phyloP scores from a whole-genome alignment of 2,113 vertebrate species.

The Oncorhynchus mykiss region DNA sequence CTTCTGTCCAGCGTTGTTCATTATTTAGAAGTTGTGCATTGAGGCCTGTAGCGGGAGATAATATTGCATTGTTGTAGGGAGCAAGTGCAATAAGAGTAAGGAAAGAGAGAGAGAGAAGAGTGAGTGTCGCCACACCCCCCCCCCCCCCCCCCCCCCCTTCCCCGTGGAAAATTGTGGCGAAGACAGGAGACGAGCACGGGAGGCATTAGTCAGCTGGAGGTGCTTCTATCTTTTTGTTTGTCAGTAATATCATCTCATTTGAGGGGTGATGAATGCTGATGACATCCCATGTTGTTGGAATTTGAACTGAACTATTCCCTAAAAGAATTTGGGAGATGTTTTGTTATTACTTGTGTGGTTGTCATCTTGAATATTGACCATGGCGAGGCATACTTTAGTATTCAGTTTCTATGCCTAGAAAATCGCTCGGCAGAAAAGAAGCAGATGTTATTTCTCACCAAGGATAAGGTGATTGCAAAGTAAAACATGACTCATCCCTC shows the following conservation, averaged over 20 bases:
- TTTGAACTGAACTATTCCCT: slow-evolving; percentile 35
- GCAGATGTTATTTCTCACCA: not conserved
- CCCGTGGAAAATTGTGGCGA: slow-evolving; percentile 54
- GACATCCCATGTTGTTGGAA: slow-evolving; percentile 43
- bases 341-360: slow-evolving; percentile 25
- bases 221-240: slow-evolving; percentile 62
- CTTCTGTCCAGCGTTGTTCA: slow-evolving; percentile 74
- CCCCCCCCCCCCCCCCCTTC: slow-evolving; percentile 52
- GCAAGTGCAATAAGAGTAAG: slow-evolving; percentile 69
- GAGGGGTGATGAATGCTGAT: slow-evolving; percentile 41
- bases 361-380: not conserved
- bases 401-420: not conserved
- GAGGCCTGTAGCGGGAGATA: slow-evolving; percentile 76
- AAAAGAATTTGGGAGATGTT: slow-evolving; percentile 16
- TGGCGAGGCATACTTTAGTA: not conserved
- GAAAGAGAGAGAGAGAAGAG: too few species aligned
- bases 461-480: not conserved
- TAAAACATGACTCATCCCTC: not conserved
- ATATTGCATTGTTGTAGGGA: slow-evolving; percentile 69
- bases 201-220: slow-evolving; percentile 71
- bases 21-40: slow-evolving; percentile 77
- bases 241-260: slow-evolving; percentile 65
- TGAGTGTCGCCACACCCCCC: slow-evolving; percentile 33
- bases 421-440: not conserved
- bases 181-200: slow-evolving; percentile 64